Base-by-base conservation (phyloP, 2,888 invertebrate genomes). In the Dasysyrphus tricinctus region DNA sequence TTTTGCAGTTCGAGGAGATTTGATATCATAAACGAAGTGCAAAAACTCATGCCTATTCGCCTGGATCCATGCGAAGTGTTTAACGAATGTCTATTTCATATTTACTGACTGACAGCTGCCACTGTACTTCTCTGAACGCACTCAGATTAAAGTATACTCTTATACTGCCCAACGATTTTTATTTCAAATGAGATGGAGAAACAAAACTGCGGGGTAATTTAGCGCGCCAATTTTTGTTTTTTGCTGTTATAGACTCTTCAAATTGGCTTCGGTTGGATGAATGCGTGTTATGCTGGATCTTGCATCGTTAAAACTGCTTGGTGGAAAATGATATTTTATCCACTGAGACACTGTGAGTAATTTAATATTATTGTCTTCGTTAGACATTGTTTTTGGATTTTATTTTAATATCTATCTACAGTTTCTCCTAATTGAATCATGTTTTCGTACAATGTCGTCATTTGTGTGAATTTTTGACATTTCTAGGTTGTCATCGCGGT, bases 281-380 rank as follows among this genome's bases (percentile, higher is more conserved):
- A 69, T 74, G 73, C 69, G 42, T 69, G 80, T 69, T 61, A 69
- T 74, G 73, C 32, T 65, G 69, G 47, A 67, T 80, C 37, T 59
- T 63, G 69, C 69, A 59, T 56, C 54, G 54, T 24, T 79, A 73
- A 78, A 67, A 59, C 5, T 75, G 57, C 32, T 59, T 5, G n/a
- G 11, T 24, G 37, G 37, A 54, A 69, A 57, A 69, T 80, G 77
- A 85, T 85, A 85, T 78, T 67, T 78, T 69, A 81, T 56, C 77
- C 85, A 70, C 69, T 54, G 16, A 32, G 29, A 54, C 14, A 29
- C 47, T 44, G 74, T 44, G 54, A 78, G 86, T 86, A 86, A 86
- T 79, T 79, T 39, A 86, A 82, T 86, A 78, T 86, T 79, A 77
- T 86, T 86, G 86, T 86, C 82, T 86, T 85, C 78, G 74, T 79